These are phyloP conservation scores for Hyalella azteca DNA, from an alignment of 2,888 invertebrate species.

Conservation along the genomic window DNA sequence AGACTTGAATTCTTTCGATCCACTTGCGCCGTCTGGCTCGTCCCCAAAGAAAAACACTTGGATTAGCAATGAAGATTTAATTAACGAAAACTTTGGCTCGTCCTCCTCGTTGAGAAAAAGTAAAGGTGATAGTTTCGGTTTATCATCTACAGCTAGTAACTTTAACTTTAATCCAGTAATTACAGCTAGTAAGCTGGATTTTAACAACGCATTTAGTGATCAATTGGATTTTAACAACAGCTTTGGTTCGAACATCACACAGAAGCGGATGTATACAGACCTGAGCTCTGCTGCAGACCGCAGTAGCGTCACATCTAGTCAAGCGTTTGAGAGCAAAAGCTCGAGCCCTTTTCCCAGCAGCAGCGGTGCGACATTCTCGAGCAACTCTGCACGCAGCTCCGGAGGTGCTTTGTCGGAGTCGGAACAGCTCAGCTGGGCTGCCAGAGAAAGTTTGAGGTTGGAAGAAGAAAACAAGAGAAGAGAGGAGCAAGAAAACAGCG, in stretches of 20 bases:
- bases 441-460: constrained; percentile 71
- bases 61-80: constrained; percentile 57
- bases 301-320: constrained; percentile 11
- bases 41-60: constrained; percentile 41
- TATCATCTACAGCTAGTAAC: neutral
- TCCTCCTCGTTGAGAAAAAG: neutral
- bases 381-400: constrained; percentile 1
- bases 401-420: constrained; percentile 64
- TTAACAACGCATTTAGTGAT: constrained; percentile 20
- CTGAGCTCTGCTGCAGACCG: neutral
- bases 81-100: constrained; percentile 53
- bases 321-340: neutral
- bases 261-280: neutral
- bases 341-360: neutral
- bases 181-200: constrained; percentile 18
- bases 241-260: neutral
- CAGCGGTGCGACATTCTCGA: neutral
- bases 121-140: neutral
- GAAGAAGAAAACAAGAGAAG: constrained; percentile 71
- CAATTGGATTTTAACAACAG: constrained; percentile 16
- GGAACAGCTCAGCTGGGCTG: constrained; percentile 77
- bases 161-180: no score
- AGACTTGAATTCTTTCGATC: constrained; percentile 51
- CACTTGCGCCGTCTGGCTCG: constrained; percentile 46
- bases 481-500: constrained; percentile 72